Evolutionary conservation across 2,113 vertebrate species (phyloP).

Genomic region (Hippocampus guttulatus): DNA sequence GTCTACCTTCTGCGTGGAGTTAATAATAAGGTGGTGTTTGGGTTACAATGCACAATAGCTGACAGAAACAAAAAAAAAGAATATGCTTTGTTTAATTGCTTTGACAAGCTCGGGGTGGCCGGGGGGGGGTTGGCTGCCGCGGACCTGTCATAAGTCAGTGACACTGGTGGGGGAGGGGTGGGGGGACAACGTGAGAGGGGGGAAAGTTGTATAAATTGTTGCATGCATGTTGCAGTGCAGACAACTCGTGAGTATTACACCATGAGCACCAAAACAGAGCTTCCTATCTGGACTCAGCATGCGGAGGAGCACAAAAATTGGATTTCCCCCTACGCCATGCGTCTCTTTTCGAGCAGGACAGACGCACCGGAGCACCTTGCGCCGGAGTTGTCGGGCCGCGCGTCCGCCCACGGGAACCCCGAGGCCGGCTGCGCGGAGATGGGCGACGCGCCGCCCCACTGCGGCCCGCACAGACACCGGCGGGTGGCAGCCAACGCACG

Average conservation of each 20-base stretch:
- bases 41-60: conserved; percentile 65
- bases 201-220: conserved; percentile 52
- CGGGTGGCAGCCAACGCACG: conserved; percentile 78
- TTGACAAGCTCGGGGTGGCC: conserved; percentile 43
- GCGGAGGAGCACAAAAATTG: conserved; percentile 63
- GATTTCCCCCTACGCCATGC: conserved; percentile 52
- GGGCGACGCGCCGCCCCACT: conserved; percentile 15
- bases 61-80: conserved; percentile 25
- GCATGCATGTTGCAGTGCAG: conserved; percentile 15
- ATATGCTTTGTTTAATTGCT: conserved; percentile 56
- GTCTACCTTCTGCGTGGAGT: conserved; percentile 30
- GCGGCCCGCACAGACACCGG: conserved; percentile 67
- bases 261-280: conserved; percentile 55
- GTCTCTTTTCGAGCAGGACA: conserved; percentile 45
- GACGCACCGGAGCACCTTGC: conserved; percentile 44
- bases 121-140: conserved; percentile 50
- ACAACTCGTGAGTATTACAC: conserved; percentile 18
- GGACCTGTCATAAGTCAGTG: conserved; percentile 36
- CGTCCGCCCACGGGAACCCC: conserved; percentile 13
- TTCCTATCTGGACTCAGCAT: conserved; percentile 61
- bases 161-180: conserved; percentile 12
- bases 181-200: neutral
- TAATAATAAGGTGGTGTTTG: conserved; percentile 59
- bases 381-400: conserved; percentile 33
- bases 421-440: conserved; percentile 20